Conservation (phyloP, 2,797 vertebrate species). For the Ctenosaura bakeri region DNA sequence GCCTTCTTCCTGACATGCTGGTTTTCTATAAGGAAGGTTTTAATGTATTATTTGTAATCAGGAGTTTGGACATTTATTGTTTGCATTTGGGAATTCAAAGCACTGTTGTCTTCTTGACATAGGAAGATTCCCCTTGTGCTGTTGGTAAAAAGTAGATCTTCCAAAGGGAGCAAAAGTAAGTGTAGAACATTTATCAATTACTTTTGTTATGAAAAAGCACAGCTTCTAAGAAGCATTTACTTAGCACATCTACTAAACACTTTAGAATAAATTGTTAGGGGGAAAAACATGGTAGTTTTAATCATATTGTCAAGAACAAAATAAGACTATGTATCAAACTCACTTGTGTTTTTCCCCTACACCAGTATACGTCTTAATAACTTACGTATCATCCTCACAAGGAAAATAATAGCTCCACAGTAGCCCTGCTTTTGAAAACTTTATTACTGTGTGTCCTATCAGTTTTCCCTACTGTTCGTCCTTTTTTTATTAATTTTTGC, state of each 20-base stretch:
- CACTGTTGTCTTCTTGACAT: background rate
- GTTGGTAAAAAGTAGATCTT: background rate
- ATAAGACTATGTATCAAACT: slow-evolving; percentile 71
- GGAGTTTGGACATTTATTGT: background rate
- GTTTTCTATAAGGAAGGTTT: no score
- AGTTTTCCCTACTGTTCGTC: background rate
- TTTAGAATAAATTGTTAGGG: slow-evolving; percentile 48
- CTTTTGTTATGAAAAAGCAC: slow-evolving; percentile 8
- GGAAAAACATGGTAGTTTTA: slow-evolving; percentile 56
- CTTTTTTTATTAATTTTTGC: slow-evolving; percentile 35
- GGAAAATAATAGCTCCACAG: slow-evolving; percentile 57
- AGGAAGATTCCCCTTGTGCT: background rate
- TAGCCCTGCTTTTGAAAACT: slow-evolving; percentile 57
- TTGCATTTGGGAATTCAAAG: no score
- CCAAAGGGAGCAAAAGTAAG: background rate
- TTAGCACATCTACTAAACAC: slow-evolving; percentile 28
- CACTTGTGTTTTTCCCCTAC: slow-evolving; percentile 32
- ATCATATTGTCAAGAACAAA: slow-evolving; percentile 73
- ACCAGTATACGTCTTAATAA: slow-evolving; percentile 70
- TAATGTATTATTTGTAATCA: background rate
- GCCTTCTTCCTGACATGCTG: background rate
- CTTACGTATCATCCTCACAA: slow-evolving; percentile 49
- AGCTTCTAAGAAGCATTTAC: slow-evolving; percentile 28
- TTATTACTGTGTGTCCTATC: slow-evolving; percentile 52
- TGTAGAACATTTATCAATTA: background rate